phyloP scores from a whole-genome alignment of 1,140 invertebrate genomes.

The Drosophila parvula region DNA sequence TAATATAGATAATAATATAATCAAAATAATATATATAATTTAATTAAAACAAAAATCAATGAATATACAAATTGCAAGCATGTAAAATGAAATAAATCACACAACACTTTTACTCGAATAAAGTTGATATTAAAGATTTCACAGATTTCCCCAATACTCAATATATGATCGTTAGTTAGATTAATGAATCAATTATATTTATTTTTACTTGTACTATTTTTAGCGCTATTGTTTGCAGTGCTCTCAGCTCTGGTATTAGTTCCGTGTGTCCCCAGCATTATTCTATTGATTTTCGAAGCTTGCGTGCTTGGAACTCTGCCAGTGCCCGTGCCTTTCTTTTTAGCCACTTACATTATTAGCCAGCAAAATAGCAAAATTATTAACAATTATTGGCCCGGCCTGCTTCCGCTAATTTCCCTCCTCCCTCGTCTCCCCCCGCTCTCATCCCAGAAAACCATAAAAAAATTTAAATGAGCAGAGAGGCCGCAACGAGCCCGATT shows the following conservation, averaged over 20 bases:
- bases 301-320: slow-evolving; percentile 6
- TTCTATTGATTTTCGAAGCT: slow-evolving; percentile 16
- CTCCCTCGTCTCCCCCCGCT: background rate
- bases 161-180: too few relatives aligned
- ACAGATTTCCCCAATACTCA: too few relatives aligned
- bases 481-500: slow-evolving; percentile 34
- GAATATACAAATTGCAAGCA: too few relatives aligned
- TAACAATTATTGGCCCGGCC: slow-evolving; percentile 45
- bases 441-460: slow-evolving; percentile 31
- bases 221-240: background rate
- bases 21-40: too few relatives aligned
- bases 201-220: background rate
- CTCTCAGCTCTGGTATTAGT: background rate
- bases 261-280: background rate
- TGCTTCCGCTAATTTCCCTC: slow-evolving; percentile 28
- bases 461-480: slow-evolving; percentile 49
- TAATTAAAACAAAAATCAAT: background rate
- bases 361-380: slow-evolving; percentile 42
- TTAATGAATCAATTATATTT: background rate
- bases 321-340: background rate
- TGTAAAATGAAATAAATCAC: background rate
- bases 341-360: slow-evolving; percentile 11
- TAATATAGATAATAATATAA: too few relatives aligned
- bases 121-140: background rate
- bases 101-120: too few relatives aligned